Conservation (phyloP, 1,140 invertebrate genomes). For the Drosophila ercepeae region DNA sequence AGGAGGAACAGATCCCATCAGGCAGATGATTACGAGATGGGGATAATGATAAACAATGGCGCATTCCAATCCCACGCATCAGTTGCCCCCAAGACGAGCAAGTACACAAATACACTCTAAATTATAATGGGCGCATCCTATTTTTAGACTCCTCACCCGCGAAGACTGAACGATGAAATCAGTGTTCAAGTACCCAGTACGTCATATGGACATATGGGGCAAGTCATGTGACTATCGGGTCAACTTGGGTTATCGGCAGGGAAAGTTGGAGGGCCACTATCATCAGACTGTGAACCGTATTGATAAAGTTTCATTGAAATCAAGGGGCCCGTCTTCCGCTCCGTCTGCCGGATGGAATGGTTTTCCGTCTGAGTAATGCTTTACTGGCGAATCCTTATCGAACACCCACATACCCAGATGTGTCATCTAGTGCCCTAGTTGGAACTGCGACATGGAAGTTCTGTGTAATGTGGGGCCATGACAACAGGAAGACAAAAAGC, state of each 20-base stretch:
- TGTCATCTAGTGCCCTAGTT: conserved; percentile 13
- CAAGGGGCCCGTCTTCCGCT: conserved; percentile 9
- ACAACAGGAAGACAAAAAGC: not conserved
- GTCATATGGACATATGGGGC: not conserved
- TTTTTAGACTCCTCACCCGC: conserved; percentile 22
- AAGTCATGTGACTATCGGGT: conserved; percentile 8
- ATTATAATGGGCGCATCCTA: conserved; percentile 32
- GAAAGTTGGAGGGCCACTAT: conserved; percentile 6
- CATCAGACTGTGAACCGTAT: conserved; percentile 6
- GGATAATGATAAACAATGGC: conserved; percentile 51
- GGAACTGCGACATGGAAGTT: not conserved
- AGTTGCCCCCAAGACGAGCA: conserved; percentile 17
- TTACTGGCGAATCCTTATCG: conserved; percentile 35
- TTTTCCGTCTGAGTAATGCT: conserved; percentile 1
- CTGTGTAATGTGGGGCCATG: not conserved
- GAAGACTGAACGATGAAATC: conserved; percentile 25
- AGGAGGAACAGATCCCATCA: conserved; percentile 26
- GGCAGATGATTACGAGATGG: conserved; percentile 6
- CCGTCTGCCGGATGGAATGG: conserved; percentile 2
- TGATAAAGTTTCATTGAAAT: conserved; percentile 42
- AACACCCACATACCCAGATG: not conserved
- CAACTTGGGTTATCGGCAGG: conserved; percentile 9
- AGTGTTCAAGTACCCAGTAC: conserved; percentile 4
- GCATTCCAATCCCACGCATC: conserved; percentile 70
- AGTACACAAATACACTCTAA: conserved; percentile 14